Evolutionary conservation across 2,888 invertebrate species (phyloP).

Genomic region (Dastarcus helophoroides): DNA sequence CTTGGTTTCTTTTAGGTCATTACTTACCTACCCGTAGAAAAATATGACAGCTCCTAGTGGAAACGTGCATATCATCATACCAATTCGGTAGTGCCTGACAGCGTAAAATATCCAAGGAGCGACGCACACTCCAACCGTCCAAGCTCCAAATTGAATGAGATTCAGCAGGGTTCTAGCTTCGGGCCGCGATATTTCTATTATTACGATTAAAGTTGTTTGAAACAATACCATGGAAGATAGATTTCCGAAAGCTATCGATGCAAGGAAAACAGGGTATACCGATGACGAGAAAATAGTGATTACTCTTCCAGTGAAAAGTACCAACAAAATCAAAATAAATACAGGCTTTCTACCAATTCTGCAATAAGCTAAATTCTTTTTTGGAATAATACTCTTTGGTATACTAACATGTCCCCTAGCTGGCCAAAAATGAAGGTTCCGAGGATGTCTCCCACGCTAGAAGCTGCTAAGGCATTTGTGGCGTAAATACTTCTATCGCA

Average conservation of each 20-base stretch:
- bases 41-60: conserved; percentile 37
- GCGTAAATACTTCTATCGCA: conserved; percentile 43
- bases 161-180: conserved; percentile 40
- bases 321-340: conserved; percentile 38
- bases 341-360: conserved; percentile 42
- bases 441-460: conserved; percentile 42
- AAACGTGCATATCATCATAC: conserved; percentile 39
- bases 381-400: conserved; percentile 10
- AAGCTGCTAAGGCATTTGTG: conserved; percentile 43
- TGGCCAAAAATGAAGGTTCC: conserved; percentile 46
- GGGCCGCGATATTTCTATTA: conserved; percentile 43
- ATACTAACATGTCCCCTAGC: conserved; percentile 45
- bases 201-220: conserved; percentile 40
- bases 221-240: conserved; percentile 38
- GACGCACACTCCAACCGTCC: conserved; percentile 41
- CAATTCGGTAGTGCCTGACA: conserved; percentile 39
- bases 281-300: conserved; percentile 33
- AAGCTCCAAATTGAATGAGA: conserved; percentile 41
- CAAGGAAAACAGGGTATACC: conserved; percentile 36
- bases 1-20: not conserved
- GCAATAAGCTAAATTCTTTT: conserved; percentile 9
- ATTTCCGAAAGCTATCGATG: conserved; percentile 36
- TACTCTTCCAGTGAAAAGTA: conserved; percentile 36
- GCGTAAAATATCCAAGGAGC: conserved; percentile 43
- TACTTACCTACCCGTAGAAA: conserved; percentile 34